Conservation (phyloP, 2,888 invertebrate species). For the Drosophila yooni region DNA sequence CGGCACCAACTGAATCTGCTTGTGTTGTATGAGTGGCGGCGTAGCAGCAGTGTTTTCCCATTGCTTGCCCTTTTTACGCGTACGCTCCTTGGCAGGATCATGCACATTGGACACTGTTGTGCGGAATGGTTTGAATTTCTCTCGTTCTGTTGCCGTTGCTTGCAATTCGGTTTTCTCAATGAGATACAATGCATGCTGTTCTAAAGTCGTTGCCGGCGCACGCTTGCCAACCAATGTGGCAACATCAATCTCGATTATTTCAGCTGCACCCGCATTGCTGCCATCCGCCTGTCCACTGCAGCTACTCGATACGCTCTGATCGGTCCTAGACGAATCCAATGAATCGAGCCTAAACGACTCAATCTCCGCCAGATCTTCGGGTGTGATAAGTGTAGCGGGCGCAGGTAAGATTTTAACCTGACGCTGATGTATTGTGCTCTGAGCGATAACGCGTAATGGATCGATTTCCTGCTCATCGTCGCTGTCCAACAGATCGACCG, state of each 20-base stretch:
- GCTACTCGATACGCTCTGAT: conserved; percentile 33
- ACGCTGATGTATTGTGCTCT: conserved; percentile 81
- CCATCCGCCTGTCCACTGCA: conserved; percentile 25
- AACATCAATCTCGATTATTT: conserved; percentile 71
- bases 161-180: conserved; percentile 77
- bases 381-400: conserved; percentile 77
- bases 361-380: conserved; percentile 82
- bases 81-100: conserved; percentile 82
- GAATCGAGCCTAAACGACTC: conserved; percentile 66
- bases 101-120: conserved; percentile 84
- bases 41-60: conserved; percentile 85
- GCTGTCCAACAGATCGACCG: conserved; percentile 80
- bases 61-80: conserved; percentile 77
- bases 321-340: conserved; percentile 41
- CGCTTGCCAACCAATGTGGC: conserved; percentile 42
- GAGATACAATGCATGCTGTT: conserved; percentile 82
- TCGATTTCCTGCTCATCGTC: conserved; percentile 83
- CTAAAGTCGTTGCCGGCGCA: conserved; percentile 41
- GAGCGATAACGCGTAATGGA: conserved; percentile 83
- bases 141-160: conserved; percentile 45
- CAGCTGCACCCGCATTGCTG: conserved; percentile 40
- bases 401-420: conserved; percentile 72
- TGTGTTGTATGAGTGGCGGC: conserved; percentile 82
- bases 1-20: conserved; percentile 74
- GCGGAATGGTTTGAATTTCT: conserved; percentile 83